Percentiles rank a stretch among this genome's conserved stretches.
Conservation (phyloP, 64 coral and sea anemone species). For the Montipora foliosa region DNA sequence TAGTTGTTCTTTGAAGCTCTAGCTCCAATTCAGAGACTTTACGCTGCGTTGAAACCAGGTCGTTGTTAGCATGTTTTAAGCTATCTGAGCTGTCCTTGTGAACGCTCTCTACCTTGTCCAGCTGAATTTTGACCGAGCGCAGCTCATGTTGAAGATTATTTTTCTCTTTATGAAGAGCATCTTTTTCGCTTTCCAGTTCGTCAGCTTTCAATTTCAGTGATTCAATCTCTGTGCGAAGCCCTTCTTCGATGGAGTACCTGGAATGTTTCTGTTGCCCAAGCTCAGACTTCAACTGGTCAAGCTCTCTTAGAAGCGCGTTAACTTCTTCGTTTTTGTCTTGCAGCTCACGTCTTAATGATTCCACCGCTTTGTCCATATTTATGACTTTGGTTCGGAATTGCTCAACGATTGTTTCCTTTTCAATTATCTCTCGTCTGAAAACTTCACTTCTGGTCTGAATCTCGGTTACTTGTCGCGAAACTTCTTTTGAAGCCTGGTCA, state of each 20-base stretch:
- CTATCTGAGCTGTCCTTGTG: conserved; percentile 83
- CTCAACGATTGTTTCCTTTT: conserved; percentile 74
- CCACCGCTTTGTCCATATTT: conserved; percentile 61
- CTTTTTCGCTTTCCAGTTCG: conserved; percentile 86
- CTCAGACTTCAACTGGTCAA: conserved; percentile 68
- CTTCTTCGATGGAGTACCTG: conserved; percentile 36
- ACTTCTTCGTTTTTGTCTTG: conserved; percentile 71
- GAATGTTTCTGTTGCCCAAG: conserved; percentile 51
- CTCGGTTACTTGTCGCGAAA: conserved; percentile 77
- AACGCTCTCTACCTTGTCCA: conserved; percentile 77
- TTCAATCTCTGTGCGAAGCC: conserved; percentile 80
- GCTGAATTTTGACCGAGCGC: conserved; percentile 74
- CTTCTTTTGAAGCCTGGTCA: conserved; percentile 76
- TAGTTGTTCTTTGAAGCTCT: conserved; percentile 67
- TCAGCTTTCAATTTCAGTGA: conserved; percentile 88
- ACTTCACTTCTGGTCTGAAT: conserved; percentile 82
- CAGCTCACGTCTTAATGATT: conserved; percentile 68
- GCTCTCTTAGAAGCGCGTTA: conserved; percentile 53
- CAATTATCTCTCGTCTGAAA: conserved; percentile 80
- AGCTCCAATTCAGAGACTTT: conserved; percentile 62
- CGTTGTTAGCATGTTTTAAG: conserved; percentile 65
- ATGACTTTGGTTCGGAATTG: conserved; percentile 61
- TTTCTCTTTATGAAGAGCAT: conserved; percentile 74
- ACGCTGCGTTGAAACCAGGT: conserved; percentile 38
- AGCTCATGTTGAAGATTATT: conserved; percentile 86